Evolutionary conservation across 2,797 vertebrate species (phyloP), one percentile per base, ranked within the genome.

Genomic region (Protosalanx chinensis): DNA sequence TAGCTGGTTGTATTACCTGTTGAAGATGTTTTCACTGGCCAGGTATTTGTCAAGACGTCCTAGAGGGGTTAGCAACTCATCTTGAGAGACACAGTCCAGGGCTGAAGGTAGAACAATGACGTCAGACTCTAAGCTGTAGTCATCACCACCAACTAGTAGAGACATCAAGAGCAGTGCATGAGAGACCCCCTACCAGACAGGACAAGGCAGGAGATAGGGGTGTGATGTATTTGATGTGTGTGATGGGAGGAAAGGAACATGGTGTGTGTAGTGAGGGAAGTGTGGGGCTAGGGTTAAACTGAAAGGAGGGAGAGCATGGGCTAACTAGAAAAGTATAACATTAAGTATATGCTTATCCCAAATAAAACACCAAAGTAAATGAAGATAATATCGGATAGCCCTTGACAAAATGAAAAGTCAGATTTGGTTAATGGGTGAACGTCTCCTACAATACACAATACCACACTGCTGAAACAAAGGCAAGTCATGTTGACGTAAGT

Each of bases 51-150:
- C 95, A 90, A 96, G 80, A 89, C 94, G 93, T 83, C 94, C 95
- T 89, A 96, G 85, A 61, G 95, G 95, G 32, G 94, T 96, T 93
- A 96, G 90, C 94, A 95, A 94, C 89, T 96, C 95, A 94, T 96
- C 95, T 93, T 96, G 94, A 88, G 94, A 94, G 87, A 96, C 92
- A 87, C 95, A 95, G 92, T 96, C 95, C 93, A 96, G 88, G 91
- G 94, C 94, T 94, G 95, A 94, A 93, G 93, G 93, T 90, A 93
- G 89, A 94, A 95, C 92, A 93, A 94, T 93, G 91, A 93, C 89
- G 91, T 95, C 94, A 95, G 94, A 94, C 91, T 95, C 94, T 92
- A 93, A 94, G 93, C 92, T 94, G 93, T 91, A 95, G 93, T 93
- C 94, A 93, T 95, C 93, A 92, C 94, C 93, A 94, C 93, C 93